Conservation (phyloP, 1,140 invertebrate genomes). For the Diprion similis region DNA sequence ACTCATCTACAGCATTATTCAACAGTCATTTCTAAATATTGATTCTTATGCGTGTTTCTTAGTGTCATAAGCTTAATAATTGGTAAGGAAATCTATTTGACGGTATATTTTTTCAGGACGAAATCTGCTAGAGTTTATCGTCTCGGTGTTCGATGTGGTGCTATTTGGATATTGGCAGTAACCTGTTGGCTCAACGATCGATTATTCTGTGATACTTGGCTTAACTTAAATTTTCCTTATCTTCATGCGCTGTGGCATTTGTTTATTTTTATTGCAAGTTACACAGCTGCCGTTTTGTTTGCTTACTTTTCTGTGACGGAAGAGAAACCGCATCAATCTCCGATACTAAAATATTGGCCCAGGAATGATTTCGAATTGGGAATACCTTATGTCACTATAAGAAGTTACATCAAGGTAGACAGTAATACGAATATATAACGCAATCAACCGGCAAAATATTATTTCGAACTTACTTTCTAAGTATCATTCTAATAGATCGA, state of each 20-base stretch:
- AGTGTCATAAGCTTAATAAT: background rate
- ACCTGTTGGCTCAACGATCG: slow-evolving; percentile 80
- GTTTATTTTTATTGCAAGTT: slow-evolving; percentile 79
- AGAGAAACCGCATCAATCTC: slow-evolving; percentile 73
- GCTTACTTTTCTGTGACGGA: slow-evolving; percentile 79
- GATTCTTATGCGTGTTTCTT: too few species aligned
- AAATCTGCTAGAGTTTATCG: slow-evolving; percentile 70
- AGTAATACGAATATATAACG: slow-evolving; percentile 60
- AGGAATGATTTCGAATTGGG: slow-evolving; percentile 76
- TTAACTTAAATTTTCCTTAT: slow-evolving; percentile 78
- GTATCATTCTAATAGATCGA: background rate
- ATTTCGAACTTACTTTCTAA: background rate
- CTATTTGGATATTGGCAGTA: slow-evolving; percentile 73
- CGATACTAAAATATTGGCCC: slow-evolving; percentile 77
- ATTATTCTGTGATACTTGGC: slow-evolving; percentile 80
- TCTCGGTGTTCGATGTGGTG: slow-evolving; percentile 71
- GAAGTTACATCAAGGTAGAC: slow-evolving; percentile 64
- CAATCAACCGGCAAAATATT: background rate
- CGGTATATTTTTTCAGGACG: slow-evolving; percentile 61
- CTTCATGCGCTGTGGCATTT: slow-evolving; percentile 83
- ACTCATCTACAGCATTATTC: too few species aligned
- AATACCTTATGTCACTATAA: slow-evolving; percentile 75
- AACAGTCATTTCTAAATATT: too few species aligned
- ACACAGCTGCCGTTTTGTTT: slow-evolving; percentile 76
- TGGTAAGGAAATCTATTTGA: background rate